Conservation (phyloP, 2,888 invertebrate species). For the Cryptus viduatorius region DNA sequence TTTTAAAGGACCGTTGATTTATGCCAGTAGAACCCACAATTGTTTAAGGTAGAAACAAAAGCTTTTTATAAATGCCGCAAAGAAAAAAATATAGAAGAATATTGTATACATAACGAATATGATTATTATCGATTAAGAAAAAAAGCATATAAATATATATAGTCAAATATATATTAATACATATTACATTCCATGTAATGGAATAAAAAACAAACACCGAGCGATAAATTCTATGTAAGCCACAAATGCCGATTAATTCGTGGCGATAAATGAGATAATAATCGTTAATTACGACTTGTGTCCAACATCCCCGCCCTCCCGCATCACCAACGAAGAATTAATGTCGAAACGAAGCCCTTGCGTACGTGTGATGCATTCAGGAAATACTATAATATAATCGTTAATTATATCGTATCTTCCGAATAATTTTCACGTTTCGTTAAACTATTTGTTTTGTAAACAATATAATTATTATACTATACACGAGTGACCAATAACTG, state of each 20-base stretch:
- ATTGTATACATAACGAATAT: constrained; percentile 67
- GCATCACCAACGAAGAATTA: constrained; percentile 41
- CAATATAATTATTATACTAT: background rate
- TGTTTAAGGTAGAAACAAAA: constrained; percentile 79
- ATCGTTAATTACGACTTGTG: constrained; percentile 55
- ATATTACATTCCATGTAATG: constrained; percentile 74
- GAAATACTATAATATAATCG: background rate
- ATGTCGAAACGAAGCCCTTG: constrained; percentile 39
- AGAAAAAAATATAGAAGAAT: constrained; percentile 75
- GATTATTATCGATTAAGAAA: constrained; percentile 47
- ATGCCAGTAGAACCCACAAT: constrained; percentile 81
- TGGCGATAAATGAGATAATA: constrained; percentile 66
- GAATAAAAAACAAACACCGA: constrained; percentile 60
- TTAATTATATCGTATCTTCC: background rate
- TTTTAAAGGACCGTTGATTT: constrained; percentile 84
- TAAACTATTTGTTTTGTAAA: background rate
- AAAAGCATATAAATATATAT: constrained; percentile 68
- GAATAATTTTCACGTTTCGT: background rate
- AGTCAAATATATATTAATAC: constrained; percentile 60
- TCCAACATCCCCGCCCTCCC: constrained; percentile 30
- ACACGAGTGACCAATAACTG: too few relatives aligned
- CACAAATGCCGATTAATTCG: constrained; percentile 46
- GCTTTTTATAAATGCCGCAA: constrained; percentile 81
- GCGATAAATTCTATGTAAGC: constrained; percentile 67
- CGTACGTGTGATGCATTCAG: background rate